Evolutionary conservation across 2,888 invertebrate species (phyloP).

Genomic region (Dysmachus trigonus): DNA sequence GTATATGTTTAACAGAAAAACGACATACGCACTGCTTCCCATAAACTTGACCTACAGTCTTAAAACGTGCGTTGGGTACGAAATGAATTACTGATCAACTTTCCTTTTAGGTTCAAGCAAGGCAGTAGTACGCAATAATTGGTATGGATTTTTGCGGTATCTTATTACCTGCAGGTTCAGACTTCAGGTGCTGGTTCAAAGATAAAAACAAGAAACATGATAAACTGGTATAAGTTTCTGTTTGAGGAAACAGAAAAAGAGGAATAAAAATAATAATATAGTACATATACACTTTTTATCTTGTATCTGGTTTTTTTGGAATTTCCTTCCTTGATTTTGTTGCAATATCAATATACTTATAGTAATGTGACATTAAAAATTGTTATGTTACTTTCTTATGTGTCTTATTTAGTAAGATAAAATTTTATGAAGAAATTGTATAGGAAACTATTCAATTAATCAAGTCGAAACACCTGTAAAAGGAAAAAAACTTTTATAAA

Average conservation of each 20-base stretch:
- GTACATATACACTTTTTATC: background rate
- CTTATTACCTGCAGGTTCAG: background rate
- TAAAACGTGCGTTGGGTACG: background rate
- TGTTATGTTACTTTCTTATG: too few species aligned
- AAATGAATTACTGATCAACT: background rate
- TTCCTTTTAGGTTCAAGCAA: background rate
- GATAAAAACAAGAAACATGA: background rate
- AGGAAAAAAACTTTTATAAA: too few species aligned
- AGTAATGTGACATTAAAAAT: too few species aligned
- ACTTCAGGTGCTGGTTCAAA: background rate
- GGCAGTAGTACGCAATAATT: background rate
- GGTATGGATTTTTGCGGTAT: background rate
- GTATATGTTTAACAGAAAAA: background rate
- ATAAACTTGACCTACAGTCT: background rate
- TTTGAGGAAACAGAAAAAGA: background rate
- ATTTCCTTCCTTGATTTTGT: background rate
- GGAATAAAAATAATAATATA: background rate
- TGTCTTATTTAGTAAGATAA: too few species aligned
- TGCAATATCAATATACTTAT: too few species aligned
- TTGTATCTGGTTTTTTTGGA: background rate
- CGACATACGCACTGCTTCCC: background rate
- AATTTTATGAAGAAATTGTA: too few species aligned
- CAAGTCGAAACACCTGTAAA: too few species aligned
- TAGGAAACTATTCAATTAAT: too few species aligned
- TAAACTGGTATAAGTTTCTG: background rate